Conservation (phyloP, 2,888 invertebrate genomes). For the Endotricha flammealis region DNA sequence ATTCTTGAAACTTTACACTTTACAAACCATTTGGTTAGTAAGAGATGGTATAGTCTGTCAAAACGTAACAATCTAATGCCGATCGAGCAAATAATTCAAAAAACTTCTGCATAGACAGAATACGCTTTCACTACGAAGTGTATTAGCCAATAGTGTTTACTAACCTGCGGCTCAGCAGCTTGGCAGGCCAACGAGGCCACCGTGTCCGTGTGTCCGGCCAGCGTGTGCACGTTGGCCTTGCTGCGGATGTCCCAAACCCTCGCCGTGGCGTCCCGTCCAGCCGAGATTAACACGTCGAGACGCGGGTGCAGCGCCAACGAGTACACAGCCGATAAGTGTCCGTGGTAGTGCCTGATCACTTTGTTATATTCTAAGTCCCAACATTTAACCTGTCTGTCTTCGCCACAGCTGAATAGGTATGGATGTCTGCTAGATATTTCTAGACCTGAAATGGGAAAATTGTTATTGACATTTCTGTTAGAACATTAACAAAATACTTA, state of each 20-base stretch:
- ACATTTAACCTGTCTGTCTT: constrained; percentile 99
- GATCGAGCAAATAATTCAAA: too few relatives aligned
- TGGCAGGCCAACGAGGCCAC: constrained; percentile 97
- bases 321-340: constrained; percentile 98
- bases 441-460: constrained; percentile 74
- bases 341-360: constrained; percentile 98
- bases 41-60: too few relatives aligned
- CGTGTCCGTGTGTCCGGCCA: constrained; percentile 97
- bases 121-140: not conserved
- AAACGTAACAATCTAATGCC: too few relatives aligned
- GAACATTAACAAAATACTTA: too few relatives aligned
- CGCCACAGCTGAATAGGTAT: constrained; percentile 98
- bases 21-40: too few relatives aligned
- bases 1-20: too few relatives aligned
- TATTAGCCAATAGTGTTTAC: constrained; percentile 56
- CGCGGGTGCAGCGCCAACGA: constrained; percentile 95
- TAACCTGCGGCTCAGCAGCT: constrained; percentile 95
- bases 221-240: constrained; percentile 98
- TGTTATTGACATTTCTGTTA: too few relatives aligned
- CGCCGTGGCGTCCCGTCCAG: constrained; percentile 96
- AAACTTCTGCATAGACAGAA: not conserved
- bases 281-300: constrained; percentile 95
- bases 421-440: constrained; percentile 97
- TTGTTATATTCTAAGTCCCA: constrained; percentile 99
- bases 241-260: constrained; percentile 99